Base-by-base conservation (phyloP, 92 coral and sea anemone species). In the Epizoanthus rinbou region DNA sequence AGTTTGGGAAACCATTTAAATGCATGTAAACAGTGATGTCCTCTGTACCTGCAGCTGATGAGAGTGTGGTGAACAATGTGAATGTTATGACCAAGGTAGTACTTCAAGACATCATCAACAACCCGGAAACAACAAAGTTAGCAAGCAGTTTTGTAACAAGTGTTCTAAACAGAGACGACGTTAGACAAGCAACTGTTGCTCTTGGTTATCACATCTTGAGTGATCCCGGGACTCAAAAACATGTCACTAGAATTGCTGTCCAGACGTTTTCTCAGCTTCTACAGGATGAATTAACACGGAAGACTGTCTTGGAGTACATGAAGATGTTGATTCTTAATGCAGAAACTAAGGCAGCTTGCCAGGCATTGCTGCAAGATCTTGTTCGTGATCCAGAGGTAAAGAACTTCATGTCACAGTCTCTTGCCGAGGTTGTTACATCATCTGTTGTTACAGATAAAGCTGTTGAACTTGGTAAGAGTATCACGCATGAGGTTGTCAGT, bases 1-100 rank as follows among this genome's bases (percentile, higher is more conserved):
- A 70, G 68, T 8, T 28, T 15, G 19, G 76, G 76, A 28, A 24
- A 28, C 13, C 54, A 47, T 47, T 47, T 10, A 47, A 47, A 47
- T 47, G 54, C 1, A 47, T 0, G 2, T 1, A 16, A 8, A 31
- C 69, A 14, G 3, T 31, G 25, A 9, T 64, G 21, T 50, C 15
- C 57, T 69, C 74, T 82, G 8, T 25, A 22, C 31, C 57, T 35
- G n/a, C 60, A 97, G 99, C 97, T 88, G 99, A 97, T 84, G 97
- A 97, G 57, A 92, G 90, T 84, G 99, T 97, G 54, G 85, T 94
- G 11, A 91, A 90, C 35, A 94, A 94, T 53, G 99, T 94, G 5
- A 90, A 94, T 62, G 99, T 88, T 85, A 92, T 97, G 86, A 97
- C 99, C 13, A 92, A 94, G 83, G 93, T 83, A 1, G 97, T 97